Conservation (phyloP, 2,113 vertebrate species). For the Marcusenius ussheri region DNA sequence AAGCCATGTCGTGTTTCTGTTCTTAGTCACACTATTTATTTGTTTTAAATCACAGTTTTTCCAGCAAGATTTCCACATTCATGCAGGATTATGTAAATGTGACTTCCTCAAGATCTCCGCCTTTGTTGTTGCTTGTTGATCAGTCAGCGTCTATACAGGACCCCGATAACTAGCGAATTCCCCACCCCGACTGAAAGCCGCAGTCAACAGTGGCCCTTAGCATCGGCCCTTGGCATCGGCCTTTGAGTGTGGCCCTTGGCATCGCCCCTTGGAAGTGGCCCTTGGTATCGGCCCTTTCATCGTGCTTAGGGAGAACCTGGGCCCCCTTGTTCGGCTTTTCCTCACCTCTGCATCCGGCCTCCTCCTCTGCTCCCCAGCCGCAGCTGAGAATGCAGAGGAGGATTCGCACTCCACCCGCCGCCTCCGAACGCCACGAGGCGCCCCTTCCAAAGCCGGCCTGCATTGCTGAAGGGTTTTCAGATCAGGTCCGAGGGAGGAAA, state of each 20-base stretch:
- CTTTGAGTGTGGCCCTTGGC: not conserved
- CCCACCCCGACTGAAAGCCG: conserved; percentile 34
- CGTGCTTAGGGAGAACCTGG: not conserved
- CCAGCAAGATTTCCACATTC: not conserved
- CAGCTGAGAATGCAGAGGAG: not conserved
- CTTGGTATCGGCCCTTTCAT: not conserved
- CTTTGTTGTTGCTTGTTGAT: not conserved
- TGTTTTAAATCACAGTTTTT: not conserved
- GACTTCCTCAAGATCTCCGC: not conserved
- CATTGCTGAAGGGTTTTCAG: not conserved
- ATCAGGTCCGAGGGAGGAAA: not conserved
- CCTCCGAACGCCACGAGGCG: not conserved
- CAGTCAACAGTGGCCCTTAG: conserved; percentile 21
- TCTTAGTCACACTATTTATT: not conserved
- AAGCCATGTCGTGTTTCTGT: not conserved
- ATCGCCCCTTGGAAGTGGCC: too few relatives aligned
- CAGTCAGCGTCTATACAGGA: conserved; percentile 41
- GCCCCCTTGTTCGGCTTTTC: conserved; percentile 26
- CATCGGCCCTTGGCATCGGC: too few relatives aligned
- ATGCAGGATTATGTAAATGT: not conserved
- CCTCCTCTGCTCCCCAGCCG: not conserved
- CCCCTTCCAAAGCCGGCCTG: not conserved
- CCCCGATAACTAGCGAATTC: conserved; percentile 30
- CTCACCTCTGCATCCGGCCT: not conserved
- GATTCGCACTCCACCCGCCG: not conserved